Evolutionary conservation across 2,797 vertebrate genomes (phyloP).

Genomic region (Eleutherodactylus coqui): DNA sequence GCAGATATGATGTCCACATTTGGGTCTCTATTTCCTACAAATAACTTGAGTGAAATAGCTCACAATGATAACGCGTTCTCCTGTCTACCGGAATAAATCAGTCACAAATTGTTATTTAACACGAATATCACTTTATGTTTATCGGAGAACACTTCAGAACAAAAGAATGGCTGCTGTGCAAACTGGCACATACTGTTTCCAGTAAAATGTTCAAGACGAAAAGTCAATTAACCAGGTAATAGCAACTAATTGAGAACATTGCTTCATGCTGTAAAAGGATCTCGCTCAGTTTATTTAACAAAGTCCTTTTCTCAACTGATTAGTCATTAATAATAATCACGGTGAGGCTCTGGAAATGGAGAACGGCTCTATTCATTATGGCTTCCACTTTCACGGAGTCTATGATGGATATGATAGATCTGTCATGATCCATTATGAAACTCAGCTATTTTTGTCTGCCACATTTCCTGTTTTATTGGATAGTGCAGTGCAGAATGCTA

Average conservation of each 20-base stretch:
- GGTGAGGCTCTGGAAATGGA: not conserved
- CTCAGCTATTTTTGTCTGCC: not conserved
- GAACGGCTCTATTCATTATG: not conserved
- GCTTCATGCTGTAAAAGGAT: not conserved
- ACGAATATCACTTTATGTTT: not conserved
- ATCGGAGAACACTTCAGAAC: not conserved
- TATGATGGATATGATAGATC: not conserved
- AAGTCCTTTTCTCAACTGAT: slow-evolving; percentile 16
- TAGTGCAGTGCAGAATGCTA: not conserved
- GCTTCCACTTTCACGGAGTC: not conserved
- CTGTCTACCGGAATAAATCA: not conserved
- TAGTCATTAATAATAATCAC: slow-evolving; percentile 40
- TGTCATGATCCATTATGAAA: not conserved
- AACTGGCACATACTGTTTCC: not conserved
- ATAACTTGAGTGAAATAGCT: not conserved
- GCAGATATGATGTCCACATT: not conserved
- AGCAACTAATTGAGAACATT: slow-evolving; percentile 28
- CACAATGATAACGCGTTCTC: not conserved
- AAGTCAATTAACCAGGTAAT: slow-evolving; percentile 44
- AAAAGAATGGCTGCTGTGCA: slow-evolving; percentile 11
- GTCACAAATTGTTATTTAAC: not conserved
- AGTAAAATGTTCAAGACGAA: slow-evolving; percentile 25
- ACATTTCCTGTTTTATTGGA: not conserved
- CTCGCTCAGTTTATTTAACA: slow-evolving; percentile 14
- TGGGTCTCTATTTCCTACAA: not conserved